A percentile compares a stretch with the other conserved stretches of the same genome.
phyloP scores from a whole-genome alignment of 2,113 vertebrate genomes.

The Actenoides lindsayi region DNA sequence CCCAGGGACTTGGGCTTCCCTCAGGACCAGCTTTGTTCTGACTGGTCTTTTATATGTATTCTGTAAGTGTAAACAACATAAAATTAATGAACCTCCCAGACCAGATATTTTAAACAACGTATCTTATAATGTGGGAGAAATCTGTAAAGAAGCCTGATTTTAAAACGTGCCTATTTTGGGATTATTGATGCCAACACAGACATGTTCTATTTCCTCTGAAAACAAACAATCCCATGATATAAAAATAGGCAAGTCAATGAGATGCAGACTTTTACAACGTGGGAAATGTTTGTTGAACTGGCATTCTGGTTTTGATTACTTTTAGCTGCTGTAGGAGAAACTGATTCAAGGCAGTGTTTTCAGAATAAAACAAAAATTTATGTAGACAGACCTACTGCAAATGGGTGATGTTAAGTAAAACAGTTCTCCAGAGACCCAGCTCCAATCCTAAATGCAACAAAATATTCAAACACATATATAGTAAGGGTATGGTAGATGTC shows the following conservation, averaged over 20 bases:
- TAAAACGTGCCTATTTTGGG: not conserved
- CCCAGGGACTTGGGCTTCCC: not conserved
- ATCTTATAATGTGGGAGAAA: not conserved
- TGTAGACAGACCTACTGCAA: not conserved
- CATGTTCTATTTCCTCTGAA: not conserved
- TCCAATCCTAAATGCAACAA: not conserved
- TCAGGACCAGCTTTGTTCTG: not conserved
- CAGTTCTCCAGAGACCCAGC: not conserved
- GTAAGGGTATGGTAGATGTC: not conserved
- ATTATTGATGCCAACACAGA: not conserved
- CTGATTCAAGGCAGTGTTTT: not conserved
- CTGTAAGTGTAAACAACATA: not conserved
- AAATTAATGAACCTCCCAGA: not conserved
- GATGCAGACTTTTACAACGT: not conserved
- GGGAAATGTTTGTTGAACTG: not conserved
- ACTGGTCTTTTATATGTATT: not conserved
- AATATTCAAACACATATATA: not conserved
- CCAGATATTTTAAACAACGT: not conserved
- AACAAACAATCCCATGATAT: not conserved
- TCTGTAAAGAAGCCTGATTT: not conserved
- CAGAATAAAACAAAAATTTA: not conserved
- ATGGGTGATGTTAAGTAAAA: not conserved
- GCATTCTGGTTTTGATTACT: slow-evolving; percentile 2
- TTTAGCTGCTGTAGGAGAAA: not conserved
- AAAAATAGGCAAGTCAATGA: slow-evolving; percentile 54